phyloP scores from a whole-genome alignment of 2,113 vertebrate species.

The Sinocyclocheilus rhinocerous region DNA sequence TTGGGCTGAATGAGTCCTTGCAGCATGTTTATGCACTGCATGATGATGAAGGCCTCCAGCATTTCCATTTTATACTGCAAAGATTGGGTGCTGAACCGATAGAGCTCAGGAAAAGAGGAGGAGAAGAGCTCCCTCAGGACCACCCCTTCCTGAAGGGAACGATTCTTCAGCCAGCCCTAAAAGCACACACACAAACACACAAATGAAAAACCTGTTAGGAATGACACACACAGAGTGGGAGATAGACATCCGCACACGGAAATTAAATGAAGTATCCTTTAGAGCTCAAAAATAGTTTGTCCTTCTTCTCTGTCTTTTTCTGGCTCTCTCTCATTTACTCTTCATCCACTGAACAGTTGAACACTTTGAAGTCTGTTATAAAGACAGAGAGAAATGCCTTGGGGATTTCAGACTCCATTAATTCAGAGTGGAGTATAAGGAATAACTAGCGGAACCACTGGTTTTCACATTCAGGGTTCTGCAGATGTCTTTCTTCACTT shows the following conservation, averaged over 20 bases:
- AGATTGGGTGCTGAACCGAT: conserved; percentile 82
- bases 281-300: not conserved
- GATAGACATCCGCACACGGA: conserved; percentile 8
- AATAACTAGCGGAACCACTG: not conserved
- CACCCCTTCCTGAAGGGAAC: conserved; percentile 79
- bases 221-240: not conserved
- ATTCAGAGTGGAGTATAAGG: not conserved
- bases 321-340: not conserved
- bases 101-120: conserved; percentile 83
- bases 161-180: conserved; percentile 88
- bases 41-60: conserved; percentile 91
- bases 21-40: conserved; percentile 90
- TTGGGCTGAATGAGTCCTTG: conserved; percentile 89
- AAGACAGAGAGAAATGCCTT: conserved; percentile 5
- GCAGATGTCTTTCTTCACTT: not conserved
- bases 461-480: not conserved
- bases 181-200: conserved; percentile 28
- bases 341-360: conserved; percentile 28
- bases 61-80: conserved; percentile 88
- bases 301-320: conserved; percentile 3
- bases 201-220: not conserved
- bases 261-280: not conserved
- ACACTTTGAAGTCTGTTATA: conserved; percentile 27
- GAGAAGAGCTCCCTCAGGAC: conserved; percentile 83
- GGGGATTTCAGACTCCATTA: conserved; percentile 21